Evolutionary conservation across 2,888 invertebrate species (phyloP), one percentile per base, ranked within the genome.

Genomic region (Drosophila emarginata): DNA sequence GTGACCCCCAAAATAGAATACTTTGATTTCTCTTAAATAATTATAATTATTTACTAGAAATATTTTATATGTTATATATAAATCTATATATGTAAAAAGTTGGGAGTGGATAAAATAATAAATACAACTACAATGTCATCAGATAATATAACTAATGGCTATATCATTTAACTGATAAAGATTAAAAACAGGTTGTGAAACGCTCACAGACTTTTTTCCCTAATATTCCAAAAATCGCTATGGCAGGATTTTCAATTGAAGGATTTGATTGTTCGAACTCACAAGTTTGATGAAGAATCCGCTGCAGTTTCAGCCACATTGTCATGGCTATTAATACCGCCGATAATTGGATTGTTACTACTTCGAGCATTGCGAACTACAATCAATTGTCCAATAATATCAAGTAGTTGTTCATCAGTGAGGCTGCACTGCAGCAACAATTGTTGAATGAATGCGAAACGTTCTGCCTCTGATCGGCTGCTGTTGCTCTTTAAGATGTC

Each of bases 251-350:
- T 14, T 39, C 39, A 1, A 39, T 6, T 39, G 6, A 14, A 39
- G 45, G 11, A 4, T 1, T 4, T 45, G 11, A 4, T 18, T 45
- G 11, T n/a, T 37, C 6, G 4, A 18, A 45, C 15, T 54, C 54
- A 89, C 61, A 91, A 81, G 73, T 89, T 90, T 54, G 91, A 91
- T 14, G 91, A 91, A 2, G 91, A 91, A 76, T 91, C 91, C 36
- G 88, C 89, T 5, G 90, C 90, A 4, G 91, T 89, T 80, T 91
- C 91, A 51, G 90, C 89, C 32, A 87, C 89, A 68, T 84, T 89
- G 73, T 82, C 85, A 50, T 45, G 36, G 14, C 58, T 51, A 12
- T 32, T 53, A 45, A 15, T 36, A 5, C 15, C 26, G 54, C 50
- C 14, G 4, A 26, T 18, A 23, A 68, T 59, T 37, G 21, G 21